These are phyloP conservation scores for Myotis brandtii DNA, from an alignment of 2,113 vertebrate genomes.

Conservation along the genomic window DNA sequence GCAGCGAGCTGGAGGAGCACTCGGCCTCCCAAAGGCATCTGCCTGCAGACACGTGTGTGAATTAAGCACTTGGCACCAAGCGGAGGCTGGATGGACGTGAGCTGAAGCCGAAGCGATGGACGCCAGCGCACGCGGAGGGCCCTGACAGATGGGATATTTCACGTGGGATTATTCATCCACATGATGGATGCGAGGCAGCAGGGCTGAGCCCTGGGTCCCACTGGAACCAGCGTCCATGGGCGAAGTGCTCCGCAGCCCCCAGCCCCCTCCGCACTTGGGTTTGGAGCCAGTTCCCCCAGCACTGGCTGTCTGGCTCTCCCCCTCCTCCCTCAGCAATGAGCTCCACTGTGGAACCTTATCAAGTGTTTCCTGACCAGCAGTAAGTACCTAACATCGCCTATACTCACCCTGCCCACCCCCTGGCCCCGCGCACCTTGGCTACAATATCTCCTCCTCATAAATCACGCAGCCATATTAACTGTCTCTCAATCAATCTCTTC, in stretches of 20 bases:
- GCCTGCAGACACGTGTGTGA: background rate
- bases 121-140: background rate
- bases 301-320: background rate
- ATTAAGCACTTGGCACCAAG: constrained; percentile 22
- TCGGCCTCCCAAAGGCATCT: background rate
- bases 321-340: constrained; percentile 31
- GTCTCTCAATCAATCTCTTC: constrained; percentile 87
- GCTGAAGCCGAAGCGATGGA: background rate
- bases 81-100: background rate
- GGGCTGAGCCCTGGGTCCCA: background rate
- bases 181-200: background rate
- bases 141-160: constrained; percentile 2
- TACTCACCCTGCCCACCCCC: background rate
- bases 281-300: background rate
- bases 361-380: constrained; percentile 75
- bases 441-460: constrained; percentile 82
- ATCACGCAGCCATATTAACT: constrained; percentile 77
- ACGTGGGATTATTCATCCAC: background rate
- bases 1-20: background rate
- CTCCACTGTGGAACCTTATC: constrained; percentile 73
- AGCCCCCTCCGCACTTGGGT: background rate
- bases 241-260: background rate
- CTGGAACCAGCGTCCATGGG: background rate
- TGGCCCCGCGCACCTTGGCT: constrained; percentile 63
- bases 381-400: constrained; percentile 54